phyloP scores from a whole-genome alignment of 2,888 invertebrate genomes.

The Coleophora deauratella region DNA sequence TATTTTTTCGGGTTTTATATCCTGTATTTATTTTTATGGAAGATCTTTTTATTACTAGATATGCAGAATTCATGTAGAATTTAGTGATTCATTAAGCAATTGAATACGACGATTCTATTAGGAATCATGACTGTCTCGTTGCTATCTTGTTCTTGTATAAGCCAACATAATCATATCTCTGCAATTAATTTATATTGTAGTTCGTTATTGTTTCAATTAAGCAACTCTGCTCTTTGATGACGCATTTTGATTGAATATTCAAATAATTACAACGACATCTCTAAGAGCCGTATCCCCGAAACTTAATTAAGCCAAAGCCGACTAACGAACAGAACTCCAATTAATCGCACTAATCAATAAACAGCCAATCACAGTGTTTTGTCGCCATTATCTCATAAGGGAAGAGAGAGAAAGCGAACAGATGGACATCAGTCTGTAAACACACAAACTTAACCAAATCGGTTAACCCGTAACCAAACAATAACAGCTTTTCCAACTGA shows the following conservation, averaged over 20 bases:
- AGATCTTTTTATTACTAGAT: too few relatives aligned
- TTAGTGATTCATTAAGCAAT: too few relatives aligned
- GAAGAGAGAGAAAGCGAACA: conserved; percentile 36
- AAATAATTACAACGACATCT: not conserved
- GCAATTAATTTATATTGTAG: too few relatives aligned
- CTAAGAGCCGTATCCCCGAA: too few relatives aligned
- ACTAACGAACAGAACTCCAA: conserved; percentile 42
- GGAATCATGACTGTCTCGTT: too few relatives aligned
- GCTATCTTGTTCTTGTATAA: too few relatives aligned
- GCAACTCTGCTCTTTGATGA: not conserved
- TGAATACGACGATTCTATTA: too few relatives aligned
- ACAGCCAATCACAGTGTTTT: conserved; percentile 41
- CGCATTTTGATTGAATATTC: not conserved
- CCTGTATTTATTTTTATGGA: too few relatives aligned
- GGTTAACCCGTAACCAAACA: conserved; percentile 73
- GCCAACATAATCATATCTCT: too few relatives aligned
- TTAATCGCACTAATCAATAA: conserved; percentile 59
- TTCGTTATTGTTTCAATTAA: not conserved
- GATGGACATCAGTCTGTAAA: conserved; percentile 64
- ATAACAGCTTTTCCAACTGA: conserved; percentile 71
- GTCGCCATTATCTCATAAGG: conserved; percentile 25
- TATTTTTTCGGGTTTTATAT: too few relatives aligned
- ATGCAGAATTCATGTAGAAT: too few relatives aligned
- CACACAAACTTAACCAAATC: conserved; percentile 72
- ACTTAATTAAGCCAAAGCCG: conserved; percentile 30